Evolutionary conservation across 2,888 invertebrate genomes (phyloP), one percentile per base, ranked within the genome.

Genomic region (Notocelia uddmanniana): DNA sequence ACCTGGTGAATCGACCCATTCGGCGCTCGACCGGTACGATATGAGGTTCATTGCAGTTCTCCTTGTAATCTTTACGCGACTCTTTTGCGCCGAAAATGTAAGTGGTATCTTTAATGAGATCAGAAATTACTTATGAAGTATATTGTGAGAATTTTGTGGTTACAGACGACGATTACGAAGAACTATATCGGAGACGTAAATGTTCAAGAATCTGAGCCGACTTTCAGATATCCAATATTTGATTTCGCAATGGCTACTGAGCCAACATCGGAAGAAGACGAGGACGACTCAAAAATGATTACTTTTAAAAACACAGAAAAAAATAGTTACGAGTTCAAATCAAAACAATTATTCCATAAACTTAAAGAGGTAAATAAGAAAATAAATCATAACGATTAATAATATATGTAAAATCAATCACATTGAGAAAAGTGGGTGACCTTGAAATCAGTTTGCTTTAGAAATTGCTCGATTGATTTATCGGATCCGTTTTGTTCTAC

Each of bases 131-230:
- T 34, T 41, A 15, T 37, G 21, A 18, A 21, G 10, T n/a, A 10
- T 23, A 23, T 19, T 50, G 18, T 41, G 9, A 45, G 0, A n/a
- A 59, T 23, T 41, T 34, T 37, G 26, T 45, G 10, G 45, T 71
- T 71, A 72, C 78, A 90, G 90, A 83, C 82, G 80, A 83, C 87
- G 80, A 67, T 89, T 69, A 79, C 85, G 23, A 74, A 81, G 48
- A 80, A 59, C 41, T 70, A 50, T 23, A 50, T 50, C 26, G 37
- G 50, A 37, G 37, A 52, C 31, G 21, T 52, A 15, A 34, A 34
- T 23, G 21, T 3, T 2, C n/a, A 34, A 15, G 64, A 64, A n/a
- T 13, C 55, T 21, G 64, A 64, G 15, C 9, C 50, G 15, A 64
- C 37, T 15, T 34, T 9, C 15, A 50, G 50, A 15, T 63, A 63